Evolutionary conservation across 2,888 invertebrate species (phyloP).

Genomic region (Callimorpha dominula): DNA sequence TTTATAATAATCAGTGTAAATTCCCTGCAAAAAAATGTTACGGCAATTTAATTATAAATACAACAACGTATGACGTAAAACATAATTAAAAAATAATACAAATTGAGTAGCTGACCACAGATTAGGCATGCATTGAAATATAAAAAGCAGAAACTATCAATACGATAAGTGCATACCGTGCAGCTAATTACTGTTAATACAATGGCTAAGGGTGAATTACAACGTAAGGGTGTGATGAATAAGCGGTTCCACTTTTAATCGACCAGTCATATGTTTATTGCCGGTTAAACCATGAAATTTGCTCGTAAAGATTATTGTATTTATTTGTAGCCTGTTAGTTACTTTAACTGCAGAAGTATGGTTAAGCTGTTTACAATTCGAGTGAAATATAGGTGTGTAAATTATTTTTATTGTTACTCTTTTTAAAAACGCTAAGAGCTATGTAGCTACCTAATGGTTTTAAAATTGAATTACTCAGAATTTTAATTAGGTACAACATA

Average conservation of each 20-base stretch:
- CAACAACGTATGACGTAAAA: not conserved
- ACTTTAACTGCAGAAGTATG: not conserved
- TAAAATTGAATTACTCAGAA: not conserved
- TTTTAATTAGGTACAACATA: not conserved
- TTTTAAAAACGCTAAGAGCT: not conserved
- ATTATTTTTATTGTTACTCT: not conserved
- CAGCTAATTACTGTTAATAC: not conserved
- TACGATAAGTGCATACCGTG: not conserved
- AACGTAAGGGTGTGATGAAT: not conserved
- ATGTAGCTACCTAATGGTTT: not conserved
- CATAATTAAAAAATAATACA: not conserved
- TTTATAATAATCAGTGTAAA: not conserved
- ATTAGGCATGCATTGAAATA: not conserved
- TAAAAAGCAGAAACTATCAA: not conserved
- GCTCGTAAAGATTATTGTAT: no score
- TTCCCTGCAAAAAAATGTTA: not conserved
- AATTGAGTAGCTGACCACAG: not conserved
- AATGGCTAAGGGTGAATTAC: not conserved
- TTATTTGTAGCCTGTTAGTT: not conserved
- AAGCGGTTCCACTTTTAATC: not conserved
- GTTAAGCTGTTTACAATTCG: not conserved
- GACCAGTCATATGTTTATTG: not conserved
- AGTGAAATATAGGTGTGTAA: not conserved
- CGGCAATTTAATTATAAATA: not conserved
- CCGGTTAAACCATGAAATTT: no score